A percentile compares a stretch with the other conserved stretches of the same genome.
These are phyloP conservation scores for Chloropsis cyanopogon DNA, from an alignment of 2,113 vertebrate genomes.

Conservation along the genomic window DNA sequence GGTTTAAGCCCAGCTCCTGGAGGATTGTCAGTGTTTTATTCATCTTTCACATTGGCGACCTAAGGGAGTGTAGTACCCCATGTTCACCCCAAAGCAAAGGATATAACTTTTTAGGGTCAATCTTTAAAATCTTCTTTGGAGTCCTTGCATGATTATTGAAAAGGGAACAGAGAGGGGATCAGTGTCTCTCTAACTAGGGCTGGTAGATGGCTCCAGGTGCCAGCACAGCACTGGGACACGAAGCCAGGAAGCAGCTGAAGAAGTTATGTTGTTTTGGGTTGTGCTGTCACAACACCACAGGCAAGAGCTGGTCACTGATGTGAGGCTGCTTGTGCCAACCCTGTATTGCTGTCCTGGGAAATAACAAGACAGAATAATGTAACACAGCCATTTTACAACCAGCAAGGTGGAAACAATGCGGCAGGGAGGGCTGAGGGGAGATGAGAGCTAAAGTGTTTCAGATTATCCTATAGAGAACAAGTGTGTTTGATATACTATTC, in stretches of 20 bases:
- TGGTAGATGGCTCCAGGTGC: neutral
- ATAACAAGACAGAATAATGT: neutral
- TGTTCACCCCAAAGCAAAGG: neutral
- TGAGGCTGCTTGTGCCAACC: neutral
- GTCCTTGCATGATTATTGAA: neutral
- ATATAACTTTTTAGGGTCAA: neutral
- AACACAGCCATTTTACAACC: neutral
- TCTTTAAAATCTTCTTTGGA: neutral
- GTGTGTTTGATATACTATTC: neutral
- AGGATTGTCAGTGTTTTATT: neutral
- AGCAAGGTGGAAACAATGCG: neutral
- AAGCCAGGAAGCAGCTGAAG: neutral
- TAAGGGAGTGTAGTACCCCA: neutral
- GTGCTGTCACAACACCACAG: neutral
- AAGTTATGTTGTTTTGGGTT: neutral
- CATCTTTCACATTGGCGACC: neutral
- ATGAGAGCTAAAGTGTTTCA: neutral
- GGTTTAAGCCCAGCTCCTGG: neutral
- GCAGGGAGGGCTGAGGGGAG: neutral
- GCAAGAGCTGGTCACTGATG: neutral
- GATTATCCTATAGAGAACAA: neutral
- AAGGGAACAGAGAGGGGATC: neutral
- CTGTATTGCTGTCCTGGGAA: neutral
- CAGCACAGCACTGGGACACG: neutral
- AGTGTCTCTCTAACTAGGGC: neutral